Evolutionary conservation across 2,888 invertebrate genomes (phyloP), one percentile per base, ranked within the genome.

Genomic region (Stictocephala bisonia): DNA sequence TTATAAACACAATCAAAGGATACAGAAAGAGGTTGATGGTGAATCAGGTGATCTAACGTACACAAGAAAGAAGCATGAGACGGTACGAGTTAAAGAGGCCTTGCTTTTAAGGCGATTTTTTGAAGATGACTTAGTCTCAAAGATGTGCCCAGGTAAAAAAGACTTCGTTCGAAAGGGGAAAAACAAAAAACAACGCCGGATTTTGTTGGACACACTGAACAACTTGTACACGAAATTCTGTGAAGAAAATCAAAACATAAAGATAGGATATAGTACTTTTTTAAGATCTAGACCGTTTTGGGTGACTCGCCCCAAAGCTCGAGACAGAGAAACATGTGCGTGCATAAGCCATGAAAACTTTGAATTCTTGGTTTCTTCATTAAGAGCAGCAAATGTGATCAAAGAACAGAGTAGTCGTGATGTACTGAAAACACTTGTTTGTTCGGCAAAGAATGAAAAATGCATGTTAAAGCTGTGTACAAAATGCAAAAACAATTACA

Each of bases 281-380:
- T 4, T 24, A 3, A 50, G 50, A 50, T 50, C 50, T 22, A 50
- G 50, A 50, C 50, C 50, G 11, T 50, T 50, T 50, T 50, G 50
- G 50, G 50, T 50, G 2, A 50, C 50, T 3, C 7, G 2, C 2
- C 50, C 50, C 11, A 50, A 50, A 18, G 11, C 11, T 2, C 2
- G 11, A 3, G 50, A 50, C 50, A 50, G 50, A 11, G 50, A 50
- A 15, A 50, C 50, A 6, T 50, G 50, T 24, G 50, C 50, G 9
- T 50, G 50, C 11, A 11, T 50, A 9, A 6, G 22, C 3, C 50
- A 50, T 15, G 50, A 50, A 15, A 50, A 50, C 22, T 3, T 50
- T 50, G 18, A 50, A 50, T 50, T 18, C 15, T 18, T 50, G 11
- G 11, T 50, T 6, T 3, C 11, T 4, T 18, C 50, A 18, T 11